These are phyloP conservation scores for Campoletis raptor DNA, from an alignment of 2,888 invertebrate species.

Conservation along the genomic window DNA sequence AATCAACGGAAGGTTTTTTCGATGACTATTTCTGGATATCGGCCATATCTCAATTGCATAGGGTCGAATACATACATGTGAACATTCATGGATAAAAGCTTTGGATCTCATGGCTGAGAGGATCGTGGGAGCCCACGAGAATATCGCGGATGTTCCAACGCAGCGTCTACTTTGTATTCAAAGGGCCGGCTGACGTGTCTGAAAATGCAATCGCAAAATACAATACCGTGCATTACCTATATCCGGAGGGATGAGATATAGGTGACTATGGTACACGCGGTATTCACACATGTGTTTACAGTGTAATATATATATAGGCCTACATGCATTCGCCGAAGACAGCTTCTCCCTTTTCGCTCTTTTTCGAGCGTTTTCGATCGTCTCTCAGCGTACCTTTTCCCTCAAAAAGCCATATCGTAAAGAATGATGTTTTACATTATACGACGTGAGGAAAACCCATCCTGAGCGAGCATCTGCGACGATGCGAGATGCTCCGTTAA, in stretches of 20 bases:
- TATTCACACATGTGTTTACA: constrained; percentile 6
- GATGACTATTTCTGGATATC: constrained; percentile 37
- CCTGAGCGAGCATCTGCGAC: constrained; percentile 68
- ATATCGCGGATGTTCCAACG: constrained; percentile 30
- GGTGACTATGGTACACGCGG: constrained; percentile 15
- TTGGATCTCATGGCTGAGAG: constrained; percentile 12
- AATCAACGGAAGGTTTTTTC: neutral
- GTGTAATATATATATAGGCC: constrained; percentile 14
- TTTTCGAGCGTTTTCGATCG: constrained; percentile 49
- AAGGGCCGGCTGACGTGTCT: constrained; percentile 82
- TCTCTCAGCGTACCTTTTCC: constrained; percentile 61
- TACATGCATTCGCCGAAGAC: constrained; percentile 35
- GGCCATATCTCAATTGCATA: constrained; percentile 41
- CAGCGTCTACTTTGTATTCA: constrained; percentile 82
- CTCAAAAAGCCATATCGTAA: constrained; percentile 80
- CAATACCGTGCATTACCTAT: constrained; percentile 83
- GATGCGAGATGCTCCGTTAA: constrained; percentile 57
- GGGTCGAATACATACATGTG: constrained; percentile 21
- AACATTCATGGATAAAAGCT: constrained; percentile 32
- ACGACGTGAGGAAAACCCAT: constrained; percentile 76
- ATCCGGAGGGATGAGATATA: constrained; percentile 69
- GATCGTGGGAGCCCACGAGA: constrained; percentile 41
- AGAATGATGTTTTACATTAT: constrained; percentile 84
- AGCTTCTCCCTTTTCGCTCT: constrained; percentile 52
- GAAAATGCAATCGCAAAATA: constrained; percentile 84